Conservation (phyloP, 2,797 vertebrate genomes). For the Protonibea diacanthus region DNA sequence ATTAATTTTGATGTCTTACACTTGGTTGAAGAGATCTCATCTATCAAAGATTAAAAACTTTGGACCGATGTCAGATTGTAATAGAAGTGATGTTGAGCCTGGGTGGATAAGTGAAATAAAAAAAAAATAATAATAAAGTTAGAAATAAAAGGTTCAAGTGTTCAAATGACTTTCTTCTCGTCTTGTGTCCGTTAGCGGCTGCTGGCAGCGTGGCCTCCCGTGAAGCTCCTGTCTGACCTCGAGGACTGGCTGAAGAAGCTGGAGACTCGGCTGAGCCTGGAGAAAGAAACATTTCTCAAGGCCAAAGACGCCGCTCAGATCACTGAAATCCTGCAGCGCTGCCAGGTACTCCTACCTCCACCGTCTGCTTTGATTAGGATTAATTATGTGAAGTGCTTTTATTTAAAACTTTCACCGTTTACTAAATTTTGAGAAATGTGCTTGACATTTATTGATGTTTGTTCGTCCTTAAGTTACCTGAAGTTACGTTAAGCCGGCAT, state of each 20-base stretch:
- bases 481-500: too few relatives aligned
- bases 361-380: too few relatives aligned
- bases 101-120: background rate
- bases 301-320: slow-evolving; percentile 75
- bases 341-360: slow-evolving; percentile 83
- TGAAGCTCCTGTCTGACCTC: slow-evolving; percentile 86
- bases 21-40: slow-evolving; percentile 25
- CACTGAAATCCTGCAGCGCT: slow-evolving; percentile 79
- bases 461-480: background rate
- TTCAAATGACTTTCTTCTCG: background rate
- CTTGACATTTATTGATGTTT: background rate
- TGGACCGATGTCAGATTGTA: background rate
- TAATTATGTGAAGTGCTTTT: background rate
- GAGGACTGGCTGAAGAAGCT: slow-evolving; percentile 84
- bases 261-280: slow-evolving; percentile 69
- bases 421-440: background rate
- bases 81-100: background rate
- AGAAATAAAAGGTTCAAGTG: background rate
- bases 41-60: slow-evolving; percentile 7
- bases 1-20: slow-evolving; percentile 25
- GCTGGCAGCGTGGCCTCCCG: slow-evolving; percentile 86
- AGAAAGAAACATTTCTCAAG: slow-evolving; percentile 56
- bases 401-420: background rate
- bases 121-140: background rate
- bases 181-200: slow-evolving; percentile 66